phyloP scores from a whole-genome alignment of 2,888 invertebrate species.

The Eupithecia insigniata region DNA sequence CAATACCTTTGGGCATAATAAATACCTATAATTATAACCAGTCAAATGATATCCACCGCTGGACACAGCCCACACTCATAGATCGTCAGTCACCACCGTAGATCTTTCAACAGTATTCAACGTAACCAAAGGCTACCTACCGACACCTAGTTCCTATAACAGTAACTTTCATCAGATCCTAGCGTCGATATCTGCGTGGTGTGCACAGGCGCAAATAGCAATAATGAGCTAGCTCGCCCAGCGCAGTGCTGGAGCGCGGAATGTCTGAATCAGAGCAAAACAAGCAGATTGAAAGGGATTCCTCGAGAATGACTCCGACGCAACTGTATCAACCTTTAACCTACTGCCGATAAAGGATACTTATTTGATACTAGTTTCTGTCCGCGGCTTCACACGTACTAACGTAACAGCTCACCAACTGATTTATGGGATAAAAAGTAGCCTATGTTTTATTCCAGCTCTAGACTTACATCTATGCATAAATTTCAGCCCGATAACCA shows the following conservation, averaged over 20 bases:
- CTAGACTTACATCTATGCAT: too few species aligned
- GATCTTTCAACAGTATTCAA: neutral
- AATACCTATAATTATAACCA: neutral
- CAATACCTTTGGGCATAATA: neutral
- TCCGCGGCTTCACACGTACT: neutral
- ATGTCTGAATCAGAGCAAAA: slow-evolving; percentile 63
- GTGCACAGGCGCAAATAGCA: slow-evolving; percentile 18
- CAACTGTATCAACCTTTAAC: slow-evolving; percentile 20
- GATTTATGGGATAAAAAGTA: neutral
- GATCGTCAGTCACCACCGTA: neutral
- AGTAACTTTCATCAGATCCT: neutral
- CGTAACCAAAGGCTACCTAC: neutral
- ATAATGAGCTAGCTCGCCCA: slow-evolving; percentile 19
- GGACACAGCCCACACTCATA: neutral
- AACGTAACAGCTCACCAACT: too few species aligned
- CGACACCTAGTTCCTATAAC: neutral
- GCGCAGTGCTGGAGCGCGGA: slow-evolving; percentile 36
- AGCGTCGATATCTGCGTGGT: neutral
- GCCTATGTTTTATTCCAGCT: neutral
- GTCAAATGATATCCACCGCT: neutral
- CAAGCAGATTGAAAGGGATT: slow-evolving; percentile 59
- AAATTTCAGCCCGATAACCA: too few species aligned
- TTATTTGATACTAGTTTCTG: neutral
- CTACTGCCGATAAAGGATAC: slow-evolving; percentile 4
- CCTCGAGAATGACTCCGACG: slow-evolving; percentile 49